phyloP scores from a whole-genome alignment of 2,797 vertebrate genomes.

The Enteromius treurensis region DNA sequence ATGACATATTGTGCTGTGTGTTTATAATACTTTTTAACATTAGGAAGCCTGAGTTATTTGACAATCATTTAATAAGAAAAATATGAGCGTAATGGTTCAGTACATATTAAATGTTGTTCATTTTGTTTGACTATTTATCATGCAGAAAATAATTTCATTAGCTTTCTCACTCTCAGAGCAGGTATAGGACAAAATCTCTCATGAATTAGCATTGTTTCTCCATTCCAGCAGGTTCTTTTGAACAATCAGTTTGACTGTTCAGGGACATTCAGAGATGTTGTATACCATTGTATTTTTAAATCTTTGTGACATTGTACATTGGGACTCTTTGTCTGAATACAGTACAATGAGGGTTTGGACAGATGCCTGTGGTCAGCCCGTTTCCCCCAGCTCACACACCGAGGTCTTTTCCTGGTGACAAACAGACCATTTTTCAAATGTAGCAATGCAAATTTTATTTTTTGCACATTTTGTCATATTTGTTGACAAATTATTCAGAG shows the following conservation, averaged over 20 bases:
- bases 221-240: slow-evolving; percentile 61
- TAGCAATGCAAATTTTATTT: slow-evolving; percentile 48
- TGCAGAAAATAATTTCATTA: slow-evolving; percentile 11
- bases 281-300: slow-evolving; percentile 64
- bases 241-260: slow-evolving; percentile 63
- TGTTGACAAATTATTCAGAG: slow-evolving; percentile 48
- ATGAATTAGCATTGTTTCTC: slow-evolving; percentile 42
- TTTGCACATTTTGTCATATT: slow-evolving; percentile 42
- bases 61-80: not conserved
- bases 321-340: slow-evolving; percentile 64
- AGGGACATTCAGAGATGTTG: slow-evolving; percentile 63
- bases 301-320: slow-evolving; percentile 68
- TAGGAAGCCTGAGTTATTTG: not conserved
- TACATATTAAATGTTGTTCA: not conserved
- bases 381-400: slow-evolving; percentile 49
- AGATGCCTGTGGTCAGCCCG: slow-evolving; percentile 66
- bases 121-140: not conserved
- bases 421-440: slow-evolving; percentile 46
- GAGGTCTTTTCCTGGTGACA: slow-evolving; percentile 49
- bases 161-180: slow-evolving; percentile 2
- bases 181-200: slow-evolving; percentile 13
- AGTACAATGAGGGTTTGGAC: slow-evolving; percentile 65
- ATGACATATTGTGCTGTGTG: not conserved
- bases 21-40: not conserved
- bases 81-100: not conserved